Evolutionary conservation across 2,888 invertebrate genomes (phyloP).

Genomic region (Drosophila yooni): DNA sequence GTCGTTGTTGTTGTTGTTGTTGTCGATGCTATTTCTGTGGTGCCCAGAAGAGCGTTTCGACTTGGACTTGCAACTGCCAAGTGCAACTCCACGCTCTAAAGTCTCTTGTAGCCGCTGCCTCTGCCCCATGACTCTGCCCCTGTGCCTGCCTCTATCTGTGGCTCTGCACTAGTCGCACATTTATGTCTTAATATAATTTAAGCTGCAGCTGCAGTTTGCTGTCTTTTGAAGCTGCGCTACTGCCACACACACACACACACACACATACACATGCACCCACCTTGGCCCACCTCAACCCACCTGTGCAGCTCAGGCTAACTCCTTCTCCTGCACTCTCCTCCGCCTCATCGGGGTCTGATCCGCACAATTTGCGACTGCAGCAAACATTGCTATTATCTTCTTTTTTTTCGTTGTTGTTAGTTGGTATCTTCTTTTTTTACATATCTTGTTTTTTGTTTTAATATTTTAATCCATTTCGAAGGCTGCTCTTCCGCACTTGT

Average conservation of each 20-base stretch:
- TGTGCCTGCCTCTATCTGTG: neutral
- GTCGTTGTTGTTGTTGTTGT: slow-evolving; percentile 35
- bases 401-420: neutral
- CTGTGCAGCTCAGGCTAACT: neutral
- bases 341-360: slow-evolving; percentile 15
- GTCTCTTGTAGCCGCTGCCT: neutral
- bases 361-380: slow-evolving; percentile 44
- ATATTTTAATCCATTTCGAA: slow-evolving; percentile 3
- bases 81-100: slow-evolving; percentile 18
- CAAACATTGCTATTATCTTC: slow-evolving; percentile 46
- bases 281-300: slow-evolving; percentile 41
- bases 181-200: slow-evolving; percentile 62
- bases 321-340: neutral
- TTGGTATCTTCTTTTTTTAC: slow-evolving; percentile 1
- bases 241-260: slow-evolving; percentile 32
- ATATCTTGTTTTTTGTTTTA: neutral
- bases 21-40: slow-evolving; percentile 27
- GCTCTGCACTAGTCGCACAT: slow-evolving; percentile 19
- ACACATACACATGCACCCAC: neutral
- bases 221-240: slow-evolving; percentile 49
- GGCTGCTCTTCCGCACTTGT: slow-evolving; percentile 31
- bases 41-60: slow-evolving; percentile 18
- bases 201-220: slow-evolving; percentile 41
- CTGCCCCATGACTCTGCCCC: neutral
- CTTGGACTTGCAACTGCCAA: slow-evolving; percentile 10